Evolutionary conservation across 2,113 vertebrate species (phyloP), one percentile per base, ranked within the genome.

Genomic region (Saguinus midas): DNA sequence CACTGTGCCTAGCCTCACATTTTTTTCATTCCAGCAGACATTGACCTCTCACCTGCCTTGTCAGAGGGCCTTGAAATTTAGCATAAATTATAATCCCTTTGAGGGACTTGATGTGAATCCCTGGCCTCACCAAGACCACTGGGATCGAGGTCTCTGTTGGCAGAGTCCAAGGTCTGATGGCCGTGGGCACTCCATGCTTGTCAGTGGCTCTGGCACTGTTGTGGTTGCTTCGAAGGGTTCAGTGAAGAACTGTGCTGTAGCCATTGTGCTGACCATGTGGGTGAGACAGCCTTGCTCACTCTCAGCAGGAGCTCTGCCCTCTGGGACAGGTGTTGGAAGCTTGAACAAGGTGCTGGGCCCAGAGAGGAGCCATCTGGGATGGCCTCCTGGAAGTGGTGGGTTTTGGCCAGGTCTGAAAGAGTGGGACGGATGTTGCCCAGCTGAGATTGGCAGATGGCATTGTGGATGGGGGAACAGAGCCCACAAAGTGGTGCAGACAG

Each of bases 381-480:
- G 20, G 79, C 64, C 37, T 96, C 90, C 83, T 87, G 84, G 90
- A 84, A 48, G 61, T 37, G 0, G 35, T 40, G 81, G 76, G 50
- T 90, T 35, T 76, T 50, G 29, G 2, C 7, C 55, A 66, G 78
- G 58, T 64, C 79, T 83, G 86, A 78, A 57, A 27, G 82, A 61
- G 70, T 17, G 45, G 50, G 85, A 72, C 52, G 79, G 87, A 66
- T 92, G 61, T 88, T 87, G 10, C 78, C 90, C 73, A 57, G 75
- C 82, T 85, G 94, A 91, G 78, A 82, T 5, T 72, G 95, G 50
- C 96, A 96, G 95, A 90, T 95, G 87, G 93, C 32, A 6, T 13
- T 5, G 3, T 12, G 80, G 94, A 80, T 91, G 90, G 93, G 87
- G 68, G 52, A 91, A 84, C 64, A 87, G 83, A 83, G 58, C 27